A percentile compares a stretch with the other conserved stretches of the same genome.
Conservation (phyloP, 2,113 vertebrate species). For the Acanthochromis polyacanthus region DNA sequence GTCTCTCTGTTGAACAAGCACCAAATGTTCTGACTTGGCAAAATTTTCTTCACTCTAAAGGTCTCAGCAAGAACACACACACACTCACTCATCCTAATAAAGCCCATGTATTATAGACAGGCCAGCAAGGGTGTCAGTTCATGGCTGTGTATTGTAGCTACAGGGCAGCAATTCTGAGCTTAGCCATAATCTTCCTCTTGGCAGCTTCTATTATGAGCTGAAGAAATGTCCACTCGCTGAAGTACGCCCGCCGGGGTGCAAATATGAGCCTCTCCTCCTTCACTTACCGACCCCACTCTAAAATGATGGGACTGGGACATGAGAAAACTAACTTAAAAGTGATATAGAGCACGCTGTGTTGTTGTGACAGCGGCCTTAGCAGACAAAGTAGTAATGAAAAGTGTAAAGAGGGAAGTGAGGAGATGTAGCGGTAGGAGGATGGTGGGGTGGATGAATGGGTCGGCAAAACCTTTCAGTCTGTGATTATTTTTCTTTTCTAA, state of each 20-base stretch:
- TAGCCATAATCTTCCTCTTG: constrained; percentile 1
- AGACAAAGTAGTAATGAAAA: too few species aligned
- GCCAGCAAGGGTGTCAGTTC: not conserved
- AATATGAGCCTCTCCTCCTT: not conserved
- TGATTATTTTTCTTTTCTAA: too few species aligned
- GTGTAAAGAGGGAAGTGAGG: too few species aligned
- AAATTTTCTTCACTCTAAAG: not conserved
- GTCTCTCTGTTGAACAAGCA: not conserved
- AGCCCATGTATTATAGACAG: constrained; percentile 22
- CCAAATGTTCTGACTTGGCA: not conserved
- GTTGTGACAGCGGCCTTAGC: too few species aligned
- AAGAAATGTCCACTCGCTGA: constrained; percentile 2
- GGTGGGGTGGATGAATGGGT: too few species aligned
- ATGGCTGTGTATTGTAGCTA: constrained; percentile 27
- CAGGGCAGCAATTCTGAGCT: constrained; percentile 21
- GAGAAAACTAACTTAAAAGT: too few species aligned
- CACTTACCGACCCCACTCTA: too few species aligned
- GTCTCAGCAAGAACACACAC: constrained; percentile 1
- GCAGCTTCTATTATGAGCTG: constrained; percentile 33
- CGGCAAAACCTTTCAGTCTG: too few species aligned
- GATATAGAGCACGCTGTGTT: too few species aligned
- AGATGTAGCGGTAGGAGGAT: too few species aligned
- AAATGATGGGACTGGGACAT: too few species aligned
- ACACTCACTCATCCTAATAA: constrained; percentile 20
- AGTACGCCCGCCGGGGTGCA: not conserved